Conservation (phyloP, 2,113 vertebrate species). For the Tichodroma muraria region DNA sequence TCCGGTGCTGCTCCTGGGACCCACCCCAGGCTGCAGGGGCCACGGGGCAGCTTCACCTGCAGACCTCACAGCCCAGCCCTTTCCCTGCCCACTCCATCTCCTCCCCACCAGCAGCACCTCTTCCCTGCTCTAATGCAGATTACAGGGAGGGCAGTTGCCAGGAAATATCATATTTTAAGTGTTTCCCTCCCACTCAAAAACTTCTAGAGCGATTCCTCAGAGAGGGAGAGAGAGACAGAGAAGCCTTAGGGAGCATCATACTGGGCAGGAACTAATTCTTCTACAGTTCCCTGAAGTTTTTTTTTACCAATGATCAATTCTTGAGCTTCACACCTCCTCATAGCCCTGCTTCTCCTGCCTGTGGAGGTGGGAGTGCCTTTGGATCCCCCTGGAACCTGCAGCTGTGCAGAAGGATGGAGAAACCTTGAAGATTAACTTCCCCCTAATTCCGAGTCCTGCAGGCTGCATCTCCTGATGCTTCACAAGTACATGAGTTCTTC, state of each 20-base stretch:
- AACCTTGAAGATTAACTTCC: background rate
- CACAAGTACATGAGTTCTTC: background rate
- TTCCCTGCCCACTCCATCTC: background rate
- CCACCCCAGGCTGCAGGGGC: background rate
- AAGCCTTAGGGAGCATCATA: background rate
- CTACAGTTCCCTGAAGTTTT: background rate
- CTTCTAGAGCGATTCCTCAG: background rate
- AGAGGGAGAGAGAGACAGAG: background rate
- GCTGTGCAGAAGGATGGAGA: background rate
- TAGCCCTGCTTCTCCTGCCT: background rate
- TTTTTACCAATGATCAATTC: background rate
- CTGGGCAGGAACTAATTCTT: background rate
- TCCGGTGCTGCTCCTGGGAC: background rate
- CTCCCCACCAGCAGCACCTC: background rate
- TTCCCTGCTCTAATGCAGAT: background rate
- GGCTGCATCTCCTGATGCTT: background rate
- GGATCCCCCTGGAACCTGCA: background rate
- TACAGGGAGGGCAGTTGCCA: background rate
- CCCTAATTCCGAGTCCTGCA: background rate
- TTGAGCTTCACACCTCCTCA: background rate
- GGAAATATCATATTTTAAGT: background rate
- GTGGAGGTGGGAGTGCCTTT: background rate
- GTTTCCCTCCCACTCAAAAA: background rate
- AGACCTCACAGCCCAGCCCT: background rate
- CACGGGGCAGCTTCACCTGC: background rate